Evolutionary conservation across 2,797 vertebrate species (phyloP).

Genomic region (Paramormyrops hopkinsi): DNA sequence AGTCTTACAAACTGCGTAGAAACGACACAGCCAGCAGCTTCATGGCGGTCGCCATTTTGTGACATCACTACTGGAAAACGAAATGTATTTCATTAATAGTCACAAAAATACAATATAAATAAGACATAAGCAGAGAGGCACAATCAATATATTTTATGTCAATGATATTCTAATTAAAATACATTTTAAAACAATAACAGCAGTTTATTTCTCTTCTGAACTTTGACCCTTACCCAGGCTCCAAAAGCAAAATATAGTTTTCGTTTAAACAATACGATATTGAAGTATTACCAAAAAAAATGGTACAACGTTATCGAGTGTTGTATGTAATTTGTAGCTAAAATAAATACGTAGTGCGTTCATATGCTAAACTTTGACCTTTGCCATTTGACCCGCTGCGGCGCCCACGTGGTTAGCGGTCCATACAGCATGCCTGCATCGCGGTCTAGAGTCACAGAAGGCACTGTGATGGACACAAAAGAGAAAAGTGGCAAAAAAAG

Average conservation of each 20-base stretch:
- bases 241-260: neutral
- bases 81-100: constrained; percentile 11
- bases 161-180: neutral
- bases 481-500: constrained; percentile 42
- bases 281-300: neutral
- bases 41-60: constrained; percentile 32
- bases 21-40: constrained; percentile 16
- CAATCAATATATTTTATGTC: neutral
- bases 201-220: constrained; percentile 24
- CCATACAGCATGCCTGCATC: constrained; percentile 33
- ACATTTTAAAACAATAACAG: neutral
- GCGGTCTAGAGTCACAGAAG: neutral
- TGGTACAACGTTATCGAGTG: neutral
- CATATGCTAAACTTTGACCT: constrained; percentile 17
- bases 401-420: constrained; percentile 39
- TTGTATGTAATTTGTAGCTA: neutral
- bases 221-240: constrained; percentile 24
- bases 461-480: constrained; percentile 39
- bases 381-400: constrained; percentile 23
- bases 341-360: neutral
- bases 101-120: neutral
- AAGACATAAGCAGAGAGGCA: neutral
- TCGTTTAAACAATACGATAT: neutral
- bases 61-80: constrained; percentile 26
- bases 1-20: constrained; percentile 45